phyloP scores from a whole-genome alignment of 2,888 invertebrate genomes.

The Meghimatium bilineatum region DNA sequence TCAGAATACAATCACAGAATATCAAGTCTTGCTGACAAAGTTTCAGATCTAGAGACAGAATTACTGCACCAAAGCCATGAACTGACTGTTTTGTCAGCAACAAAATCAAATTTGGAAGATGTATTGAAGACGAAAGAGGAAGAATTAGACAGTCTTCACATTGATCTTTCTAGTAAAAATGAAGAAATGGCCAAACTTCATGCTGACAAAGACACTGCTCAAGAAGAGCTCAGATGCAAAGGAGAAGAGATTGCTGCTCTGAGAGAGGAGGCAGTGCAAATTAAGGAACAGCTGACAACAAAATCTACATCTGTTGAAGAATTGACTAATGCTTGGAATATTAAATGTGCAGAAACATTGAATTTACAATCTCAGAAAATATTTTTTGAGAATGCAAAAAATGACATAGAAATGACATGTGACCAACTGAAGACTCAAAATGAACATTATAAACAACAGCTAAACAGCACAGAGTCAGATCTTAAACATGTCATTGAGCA shows the following conservation, averaged over 20 bases:
- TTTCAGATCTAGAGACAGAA: slow-evolving; percentile 14
- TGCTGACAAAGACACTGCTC: not conserved
- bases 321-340: not conserved
- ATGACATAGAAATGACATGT: not conserved
- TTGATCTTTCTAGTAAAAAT: not conserved
- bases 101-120: slow-evolving; percentile 24
- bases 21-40: not conserved
- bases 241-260: not conserved
- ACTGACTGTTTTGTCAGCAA: not conserved
- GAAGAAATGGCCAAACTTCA: not conserved
- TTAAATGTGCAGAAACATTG: not conserved
- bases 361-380: not conserved
- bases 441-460: not conserved
- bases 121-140: not conserved
- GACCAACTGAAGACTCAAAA: not conserved
- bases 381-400: not conserved
- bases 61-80: not conserved
- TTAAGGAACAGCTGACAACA: not conserved
- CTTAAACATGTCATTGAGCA: not conserved
- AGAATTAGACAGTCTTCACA: slow-evolving; percentile 18
- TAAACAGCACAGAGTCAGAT: not conserved
- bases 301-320: not conserved
- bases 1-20: not conserved
- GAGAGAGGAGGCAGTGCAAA: not conserved
- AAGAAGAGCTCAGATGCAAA: not conserved